phyloP scores from a whole-genome alignment of 1,140 invertebrate genomes.

The Drosophila pectinifera region DNA sequence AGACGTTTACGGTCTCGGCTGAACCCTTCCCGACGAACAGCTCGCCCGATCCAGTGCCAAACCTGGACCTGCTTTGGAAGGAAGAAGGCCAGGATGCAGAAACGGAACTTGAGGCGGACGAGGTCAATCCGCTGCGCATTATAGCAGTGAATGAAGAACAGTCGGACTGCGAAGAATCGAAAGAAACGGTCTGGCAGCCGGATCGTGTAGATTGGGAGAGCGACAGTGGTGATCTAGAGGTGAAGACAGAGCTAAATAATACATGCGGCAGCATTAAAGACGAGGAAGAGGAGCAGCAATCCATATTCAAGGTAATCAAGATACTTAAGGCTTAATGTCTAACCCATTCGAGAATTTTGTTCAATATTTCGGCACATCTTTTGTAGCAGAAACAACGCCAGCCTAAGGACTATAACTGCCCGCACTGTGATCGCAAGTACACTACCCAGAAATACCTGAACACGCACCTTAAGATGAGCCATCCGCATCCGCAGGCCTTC shows the following conservation, averaged over 20 bases:
- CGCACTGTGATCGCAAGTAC: slow-evolving; percentile 62
- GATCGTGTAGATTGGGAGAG: not conserved
- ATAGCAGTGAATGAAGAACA: slow-evolving; percentile 1
- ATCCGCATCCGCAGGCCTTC: slow-evolving; percentile 66
- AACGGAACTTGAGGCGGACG: slow-evolving; percentile 18
- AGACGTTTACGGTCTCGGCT: slow-evolving; percentile 2
- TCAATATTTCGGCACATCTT: no score
- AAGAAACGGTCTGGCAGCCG: slow-evolving; percentile 6
- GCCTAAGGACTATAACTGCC: slow-evolving; percentile 59
- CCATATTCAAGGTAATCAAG: slow-evolving; percentile 57
- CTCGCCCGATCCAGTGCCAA: not conserved
- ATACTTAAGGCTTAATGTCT: not conserved
- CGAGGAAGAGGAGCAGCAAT: slow-evolving; percentile 32
- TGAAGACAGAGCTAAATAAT: no score
- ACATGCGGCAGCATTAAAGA: not conserved
- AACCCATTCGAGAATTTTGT: not conserved
- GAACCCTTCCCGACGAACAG: not conserved
- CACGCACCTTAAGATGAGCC: slow-evolving; percentile 63
- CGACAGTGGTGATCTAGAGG: not conserved
- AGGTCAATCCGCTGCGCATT: slow-evolving; percentile 23
- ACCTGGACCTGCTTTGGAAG: not conserved
- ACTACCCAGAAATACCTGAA: slow-evolving; percentile 68
- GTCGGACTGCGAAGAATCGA: slow-evolving; percentile 25
- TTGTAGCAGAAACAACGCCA: slow-evolving; percentile 32
- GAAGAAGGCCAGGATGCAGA: slow-evolving; percentile 10